phyloP scores from a whole-genome alignment of 2,888 invertebrate species.

The Pristionchus entomophagus region DNA sequence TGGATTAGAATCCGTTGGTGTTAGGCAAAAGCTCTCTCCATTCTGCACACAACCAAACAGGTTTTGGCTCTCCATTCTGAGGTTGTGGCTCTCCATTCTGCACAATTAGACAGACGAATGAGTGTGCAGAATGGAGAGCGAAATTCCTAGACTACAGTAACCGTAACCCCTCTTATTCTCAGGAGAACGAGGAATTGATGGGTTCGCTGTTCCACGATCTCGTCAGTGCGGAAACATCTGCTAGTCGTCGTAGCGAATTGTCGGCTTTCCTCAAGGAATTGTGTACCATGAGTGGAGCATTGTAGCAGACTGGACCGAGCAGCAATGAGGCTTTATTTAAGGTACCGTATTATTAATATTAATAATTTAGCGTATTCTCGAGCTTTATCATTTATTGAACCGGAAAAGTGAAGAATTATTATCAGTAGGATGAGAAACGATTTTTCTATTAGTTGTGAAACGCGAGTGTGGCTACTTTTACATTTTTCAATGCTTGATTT shows the following conservation, averaged over 20 bases:
- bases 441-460: no score
- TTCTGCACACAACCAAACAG: no score
- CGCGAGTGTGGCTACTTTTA: background rate
- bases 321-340: slow-evolving; percentile 98
- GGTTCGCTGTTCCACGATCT: slow-evolving; percentile 93
- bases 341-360: slow-evolving; percentile 76
- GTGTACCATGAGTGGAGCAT: slow-evolving; percentile 97
- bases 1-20: no score
- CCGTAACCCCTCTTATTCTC: slow-evolving; percentile 70
- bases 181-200: slow-evolving; percentile 97
- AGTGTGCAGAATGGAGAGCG: no score
- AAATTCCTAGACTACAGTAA: background rate
- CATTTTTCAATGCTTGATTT: no score
- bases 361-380: background rate
- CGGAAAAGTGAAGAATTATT: no score
- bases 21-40: no score
- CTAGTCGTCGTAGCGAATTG: slow-evolving; percentile 90
- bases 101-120: no score
- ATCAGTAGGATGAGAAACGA: no score
- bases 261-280: slow-evolving; percentile 98
- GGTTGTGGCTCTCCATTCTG: no score
- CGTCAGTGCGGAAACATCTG: slow-evolving; percentile 89
- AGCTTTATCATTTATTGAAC: no score
- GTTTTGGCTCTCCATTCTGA: no score
- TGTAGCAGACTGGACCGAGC: slow-evolving; percentile 95